Evolutionary conservation across 2,888 invertebrate genomes (phyloP), one percentile per base, ranked within the genome.

Genomic region (Patella depressa): DNA sequence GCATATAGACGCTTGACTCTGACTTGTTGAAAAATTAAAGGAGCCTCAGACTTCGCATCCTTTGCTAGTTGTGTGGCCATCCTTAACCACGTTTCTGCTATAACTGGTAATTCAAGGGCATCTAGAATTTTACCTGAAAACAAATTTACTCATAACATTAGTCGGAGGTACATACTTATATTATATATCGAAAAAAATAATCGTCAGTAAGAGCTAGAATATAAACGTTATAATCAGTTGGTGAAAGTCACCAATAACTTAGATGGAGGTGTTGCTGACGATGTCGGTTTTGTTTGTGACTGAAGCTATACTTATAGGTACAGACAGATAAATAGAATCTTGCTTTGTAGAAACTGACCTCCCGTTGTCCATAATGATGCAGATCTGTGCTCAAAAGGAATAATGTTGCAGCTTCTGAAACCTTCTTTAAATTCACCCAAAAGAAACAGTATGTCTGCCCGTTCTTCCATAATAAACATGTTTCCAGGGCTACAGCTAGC

Each of bases 71-170:
- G 79, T 2, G 79, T 80, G 15, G 84, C 85, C 2, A 81, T 74
- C 34, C 85, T 79, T 73, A 86, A 74, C 86, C 86, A 86, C 15
- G 73, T 74, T 80, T 86, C 86, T 19, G 86, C 84, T 24, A 81
- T 82, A 15, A 85, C 83, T 11, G 85, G 85, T 45, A 86, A 79
- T 4, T 79, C 78, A 2, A 86, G 78, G 2, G 79, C 78, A 3
- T 76, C 53, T n/a, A 85, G 74, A 53, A 85, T 83, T 72, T 83
- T 81, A 19, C 84, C 86, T 86, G 75, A 12, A 80, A 80, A 69
- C 17, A 57, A 78, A 24, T 34, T 55, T 72, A 15, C 19, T 34
- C 17, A n/a, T 55, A 45, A 45, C 9, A 45, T 45, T 45, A 45
- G 45, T 45, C 9, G 45, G 45, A 45, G 45, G 9, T 45, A 45